Evolutionary conservation across 2,113 vertebrate genomes (phyloP).

Genomic region (Alligator mississippiensis): DNA sequence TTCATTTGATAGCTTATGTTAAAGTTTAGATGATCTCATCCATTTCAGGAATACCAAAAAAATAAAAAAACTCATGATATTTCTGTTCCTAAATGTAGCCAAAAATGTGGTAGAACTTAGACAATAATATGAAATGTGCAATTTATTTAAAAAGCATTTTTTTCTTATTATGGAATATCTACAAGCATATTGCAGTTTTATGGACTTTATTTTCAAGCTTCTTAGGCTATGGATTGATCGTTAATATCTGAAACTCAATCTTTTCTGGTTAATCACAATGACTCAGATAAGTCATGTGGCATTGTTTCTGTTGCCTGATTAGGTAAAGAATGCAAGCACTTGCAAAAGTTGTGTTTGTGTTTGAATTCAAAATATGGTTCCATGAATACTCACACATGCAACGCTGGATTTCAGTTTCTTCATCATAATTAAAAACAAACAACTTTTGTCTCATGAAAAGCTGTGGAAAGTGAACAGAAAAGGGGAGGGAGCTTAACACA

Average conservation of each 20-base stretch:
- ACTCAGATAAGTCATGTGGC: not conserved
- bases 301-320: not conserved
- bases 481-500: not conserved
- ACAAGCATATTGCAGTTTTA: not conserved
- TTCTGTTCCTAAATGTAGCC: not conserved
- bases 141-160: not conserved
- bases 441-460: not conserved
- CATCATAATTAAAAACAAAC: not conserved
- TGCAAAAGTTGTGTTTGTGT: not conserved
- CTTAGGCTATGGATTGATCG: not conserved
- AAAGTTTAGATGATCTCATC: not conserved
- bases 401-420: not conserved
- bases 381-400: not conserved
- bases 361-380: not conserved
- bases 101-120: not conserved
- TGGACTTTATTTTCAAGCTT: not conserved
- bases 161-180: not conserved
- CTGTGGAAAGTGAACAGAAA: not conserved
- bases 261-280: not conserved
- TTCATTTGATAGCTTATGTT: not conserved
- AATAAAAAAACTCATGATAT: accelerated
- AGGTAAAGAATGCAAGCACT: not conserved
- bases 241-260: not conserved
- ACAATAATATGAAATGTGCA: not conserved
- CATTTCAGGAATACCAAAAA: not conserved